Evolutionary conservation across 1,140 invertebrate genomes (phyloP).

Genomic region (Chymomyza costata): DNA sequence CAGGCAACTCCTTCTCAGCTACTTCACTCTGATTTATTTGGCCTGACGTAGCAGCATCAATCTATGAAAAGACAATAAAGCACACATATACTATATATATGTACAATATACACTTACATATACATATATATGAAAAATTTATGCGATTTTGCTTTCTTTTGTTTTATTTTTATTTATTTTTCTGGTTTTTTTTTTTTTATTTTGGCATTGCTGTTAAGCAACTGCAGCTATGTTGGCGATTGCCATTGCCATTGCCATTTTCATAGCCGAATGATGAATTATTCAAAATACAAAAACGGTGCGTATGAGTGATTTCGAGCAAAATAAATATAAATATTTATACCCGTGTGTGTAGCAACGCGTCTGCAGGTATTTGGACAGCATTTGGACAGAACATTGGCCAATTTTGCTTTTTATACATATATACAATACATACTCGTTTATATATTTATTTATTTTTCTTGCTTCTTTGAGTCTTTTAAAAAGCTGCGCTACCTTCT

Average conservation of each 20-base stretch:
- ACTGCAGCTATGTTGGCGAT: constrained; percentile 17
- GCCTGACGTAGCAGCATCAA: constrained; percentile 13
- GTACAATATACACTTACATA: constrained; percentile 15
- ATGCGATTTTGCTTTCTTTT: constrained; percentile 23
- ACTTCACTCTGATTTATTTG: no score
- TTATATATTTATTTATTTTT: neutral
- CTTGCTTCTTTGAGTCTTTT: no score
- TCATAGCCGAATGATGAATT: constrained; percentile 44
- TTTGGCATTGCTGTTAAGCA: no score
- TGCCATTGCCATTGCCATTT: constrained; percentile 27
- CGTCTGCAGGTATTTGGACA: no score
- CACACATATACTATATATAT: neutral
- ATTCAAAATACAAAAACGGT: constrained; percentile 46
- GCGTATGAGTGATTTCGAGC: constrained; percentile 46
- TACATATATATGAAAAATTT: constrained; percentile 35
- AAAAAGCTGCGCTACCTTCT: neutral
- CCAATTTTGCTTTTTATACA: no score
- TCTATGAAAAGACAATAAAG: constrained; percentile 18
- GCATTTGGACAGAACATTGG: no score
- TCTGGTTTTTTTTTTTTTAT: neutral
- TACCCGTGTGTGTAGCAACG: constrained; percentile 1
- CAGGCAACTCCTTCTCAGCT: neutral
- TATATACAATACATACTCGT: no score
- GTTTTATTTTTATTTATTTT: neutral
- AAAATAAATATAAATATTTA: constrained; percentile 13